Conservation (phyloP, 2,113 vertebrate species). For the Scortum barcoo region DNA sequence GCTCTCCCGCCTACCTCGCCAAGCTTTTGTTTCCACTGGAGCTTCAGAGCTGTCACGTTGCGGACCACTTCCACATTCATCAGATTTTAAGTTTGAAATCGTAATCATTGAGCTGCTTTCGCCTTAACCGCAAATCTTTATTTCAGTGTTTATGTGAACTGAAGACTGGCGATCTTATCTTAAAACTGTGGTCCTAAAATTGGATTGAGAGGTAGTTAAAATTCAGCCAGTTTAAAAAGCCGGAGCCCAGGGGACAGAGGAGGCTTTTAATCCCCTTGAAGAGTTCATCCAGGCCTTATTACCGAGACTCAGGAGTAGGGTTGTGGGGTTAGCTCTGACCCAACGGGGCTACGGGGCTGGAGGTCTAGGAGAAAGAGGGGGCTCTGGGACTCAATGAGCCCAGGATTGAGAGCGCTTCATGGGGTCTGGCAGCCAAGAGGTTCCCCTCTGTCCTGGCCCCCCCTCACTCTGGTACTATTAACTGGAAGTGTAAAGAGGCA, state of each 20-base stretch:
- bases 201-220: not conserved
- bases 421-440: slow-evolving; percentile 69
- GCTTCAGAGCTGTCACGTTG: slow-evolving; percentile 20
- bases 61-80: slow-evolving; percentile 12
- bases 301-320: slow-evolving; percentile 71
- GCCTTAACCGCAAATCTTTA: not conserved
- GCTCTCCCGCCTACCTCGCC: slow-evolving; percentile 29
- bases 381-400: slow-evolving; percentile 64
- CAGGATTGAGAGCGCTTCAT: slow-evolving; percentile 75
- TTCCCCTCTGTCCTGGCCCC: slow-evolving; percentile 62
- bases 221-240: slow-evolving; percentile 56
- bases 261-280: slow-evolving; percentile 81
- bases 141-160: not conserved
- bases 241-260: slow-evolving; percentile 54
- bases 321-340: slow-evolving; percentile 69
- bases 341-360: slow-evolving; percentile 47
- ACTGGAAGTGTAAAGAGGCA: slow-evolving; percentile 78
- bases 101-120: not conserved
- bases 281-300: slow-evolving; percentile 85
- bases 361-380: slow-evolving; percentile 72
- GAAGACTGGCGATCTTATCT: not conserved
- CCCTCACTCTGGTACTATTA: slow-evolving; percentile 75
- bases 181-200: slow-evolving; percentile 20
- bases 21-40: slow-evolving; percentile 30
- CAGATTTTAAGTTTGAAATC: not conserved